Evolutionary conservation across 2,797 vertebrate species (phyloP), one percentile per base, ranked within the genome.

Genomic region (Sebastes matsubarae): DNA sequence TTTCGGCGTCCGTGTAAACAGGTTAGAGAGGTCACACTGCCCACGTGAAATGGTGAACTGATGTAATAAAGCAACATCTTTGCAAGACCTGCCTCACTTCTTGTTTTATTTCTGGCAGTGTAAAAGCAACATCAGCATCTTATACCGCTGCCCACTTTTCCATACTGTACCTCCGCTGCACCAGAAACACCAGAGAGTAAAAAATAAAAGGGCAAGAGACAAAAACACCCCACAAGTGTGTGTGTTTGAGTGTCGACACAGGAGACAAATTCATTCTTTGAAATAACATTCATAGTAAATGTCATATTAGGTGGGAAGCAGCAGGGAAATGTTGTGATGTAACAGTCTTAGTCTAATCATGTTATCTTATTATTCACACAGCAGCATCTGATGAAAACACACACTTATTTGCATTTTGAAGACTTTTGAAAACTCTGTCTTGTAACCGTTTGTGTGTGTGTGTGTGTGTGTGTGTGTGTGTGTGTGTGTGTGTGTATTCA

Each of bases 311-410:
- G 34, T 73, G 69, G 32, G 55, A 55, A 16, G 61, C 20, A 46
- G 25, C 42, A n/a, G 30, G 32, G 29, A 25, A 42, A 65, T 8
- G 16, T 22, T 6, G 14, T 24, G 58, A 57, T 27, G 57, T 29
- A 29, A 77, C 50, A 34, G 7, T 22, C n/a, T 54, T 67, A 50
- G 30, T 75, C 52, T 32, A n/a, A 72, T 82, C 22, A 30, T 59
- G 61, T 74, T 59, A 78, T 71, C 54, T 16, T 50, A 22, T 81
- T 70, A 74, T 61, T 57, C 50, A 68, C 25, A 74, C 54, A 50
- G 18, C 46, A 50, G 46, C 46, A 50, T 50, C 46, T 50, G 46
- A 50, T 20, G 18, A 46, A 46, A 46, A 46, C 42, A 46, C 46
- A 50, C 46, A 50, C 46, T 20, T 3, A 71, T 75, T 69, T 63